Evolutionary conservation across 1,140 invertebrate species (phyloP).

Genomic region (Mycetomoellerius zeteki): DNA sequence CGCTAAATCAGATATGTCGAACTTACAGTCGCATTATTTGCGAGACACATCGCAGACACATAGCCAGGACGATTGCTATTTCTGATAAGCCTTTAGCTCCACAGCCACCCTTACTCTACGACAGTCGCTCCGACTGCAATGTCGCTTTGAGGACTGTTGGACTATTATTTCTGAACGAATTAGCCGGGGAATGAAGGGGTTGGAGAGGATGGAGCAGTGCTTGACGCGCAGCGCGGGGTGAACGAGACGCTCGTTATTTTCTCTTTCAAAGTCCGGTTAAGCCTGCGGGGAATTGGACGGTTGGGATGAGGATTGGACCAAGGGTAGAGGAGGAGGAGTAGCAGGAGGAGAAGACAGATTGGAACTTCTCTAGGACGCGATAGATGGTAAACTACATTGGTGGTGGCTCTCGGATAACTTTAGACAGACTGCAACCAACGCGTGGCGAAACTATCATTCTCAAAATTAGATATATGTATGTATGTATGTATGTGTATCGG

Average conservation of each 20-base stretch:
- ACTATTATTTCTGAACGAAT: conserved; percentile 65
- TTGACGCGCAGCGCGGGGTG: conserved; percentile 33
- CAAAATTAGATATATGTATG: conserved; percentile 25
- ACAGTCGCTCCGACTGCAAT: conserved; percentile 15
- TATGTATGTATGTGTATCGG: neutral
- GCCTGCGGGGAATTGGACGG: conserved; percentile 60
- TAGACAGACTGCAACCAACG: conserved; percentile 24
- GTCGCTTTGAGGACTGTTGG: conserved; percentile 57
- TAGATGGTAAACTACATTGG: conserved; percentile 38
- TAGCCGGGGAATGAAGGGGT: conserved; percentile 24
- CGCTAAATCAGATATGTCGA: conserved; percentile 51
- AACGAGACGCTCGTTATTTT: conserved; percentile 64
- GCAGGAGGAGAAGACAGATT: conserved; percentile 52
- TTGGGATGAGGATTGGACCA: conserved; percentile 5
- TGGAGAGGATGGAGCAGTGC: neutral
- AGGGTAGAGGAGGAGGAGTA: neutral
- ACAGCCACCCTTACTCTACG: conserved; percentile 3
- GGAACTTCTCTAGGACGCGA: conserved; percentile 51
- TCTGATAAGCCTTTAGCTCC: conserved; percentile 56
- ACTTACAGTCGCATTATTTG: conserved; percentile 43
- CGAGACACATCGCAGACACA: conserved; percentile 43
- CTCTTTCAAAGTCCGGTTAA: conserved; percentile 44
- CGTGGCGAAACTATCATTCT: conserved; percentile 30
- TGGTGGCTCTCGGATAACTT: conserved; percentile 28
- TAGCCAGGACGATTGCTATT: conserved; percentile 43